phyloP scores from a whole-genome alignment of 2,888 invertebrate genomes.

The Rhagophthalmus giganteus region DNA sequence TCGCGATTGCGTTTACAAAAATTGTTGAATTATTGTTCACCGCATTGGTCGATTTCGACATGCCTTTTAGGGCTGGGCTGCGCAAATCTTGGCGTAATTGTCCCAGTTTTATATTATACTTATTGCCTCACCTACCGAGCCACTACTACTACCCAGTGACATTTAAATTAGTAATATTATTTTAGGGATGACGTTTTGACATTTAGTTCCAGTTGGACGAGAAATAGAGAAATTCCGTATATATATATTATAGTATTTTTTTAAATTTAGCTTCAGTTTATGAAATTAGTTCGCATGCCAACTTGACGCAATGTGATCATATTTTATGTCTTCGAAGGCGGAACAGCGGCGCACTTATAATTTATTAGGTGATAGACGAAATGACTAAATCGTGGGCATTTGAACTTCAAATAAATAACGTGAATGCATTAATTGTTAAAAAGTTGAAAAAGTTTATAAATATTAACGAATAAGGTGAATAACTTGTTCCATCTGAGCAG shows the following conservation, averaged over 20 bases:
- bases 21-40: constrained; percentile 25
- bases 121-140: constrained; percentile 25
- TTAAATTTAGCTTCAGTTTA: background rate
- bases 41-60: constrained; percentile 26
- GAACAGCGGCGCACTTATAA: too few relatives aligned
- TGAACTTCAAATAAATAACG: constrained; percentile 8
- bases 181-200: constrained; percentile 22
- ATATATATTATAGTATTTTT: background rate
- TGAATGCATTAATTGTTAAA: constrained; percentile 8
- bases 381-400: background rate
- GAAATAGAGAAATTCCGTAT: constrained; percentile 14
- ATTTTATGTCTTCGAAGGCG: too few relatives aligned
- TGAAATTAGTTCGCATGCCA: constrained; percentile 4
- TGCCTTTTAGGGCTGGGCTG: constrained; percentile 32
- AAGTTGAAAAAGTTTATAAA: constrained; percentile 17
- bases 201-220: constrained; percentile 17
- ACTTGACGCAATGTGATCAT: constrained; percentile 3
- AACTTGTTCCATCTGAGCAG: constrained; percentile 29
- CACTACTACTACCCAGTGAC: constrained; percentile 22
- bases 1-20: constrained; percentile 19
- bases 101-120: constrained; percentile 30
- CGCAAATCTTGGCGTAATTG: constrained; percentile 35
- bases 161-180: constrained; percentile 26
- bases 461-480: constrained; percentile 30
- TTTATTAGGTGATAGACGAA: too few relatives aligned